phyloP scores from a whole-genome alignment of 2,797 vertebrate species.

The Siniperca scherzeri region DNA sequence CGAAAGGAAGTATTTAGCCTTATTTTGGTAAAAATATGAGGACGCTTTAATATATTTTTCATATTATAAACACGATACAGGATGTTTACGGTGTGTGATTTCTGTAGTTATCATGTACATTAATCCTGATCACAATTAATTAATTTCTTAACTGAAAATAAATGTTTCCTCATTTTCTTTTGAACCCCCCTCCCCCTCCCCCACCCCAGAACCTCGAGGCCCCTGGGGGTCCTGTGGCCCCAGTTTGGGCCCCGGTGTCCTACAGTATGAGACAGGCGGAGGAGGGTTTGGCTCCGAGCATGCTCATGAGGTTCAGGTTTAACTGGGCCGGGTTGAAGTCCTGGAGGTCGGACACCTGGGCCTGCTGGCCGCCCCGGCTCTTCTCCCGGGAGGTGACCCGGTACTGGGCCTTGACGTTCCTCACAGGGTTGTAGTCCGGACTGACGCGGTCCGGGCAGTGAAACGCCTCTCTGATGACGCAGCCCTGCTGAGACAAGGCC shows the following conservation, averaged over 20 bases:
- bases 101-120: neutral
- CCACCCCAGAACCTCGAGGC: no score
- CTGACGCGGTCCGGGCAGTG: slow-evolving; percentile 72
- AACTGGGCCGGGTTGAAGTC: slow-evolving; percentile 80
- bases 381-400: slow-evolving; percentile 81
- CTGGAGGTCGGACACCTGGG: slow-evolving; percentile 19
- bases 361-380: neutral
- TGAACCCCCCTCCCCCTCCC: no score
- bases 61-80: neutral
- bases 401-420: slow-evolving; percentile 79
- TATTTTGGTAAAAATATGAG: neutral
- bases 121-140: neutral
- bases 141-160: neutral
- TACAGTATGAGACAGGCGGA: slow-evolving; percentile 78
- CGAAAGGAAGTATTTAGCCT: neutral
- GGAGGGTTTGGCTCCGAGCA: slow-evolving; percentile 74
- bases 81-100: neutral
- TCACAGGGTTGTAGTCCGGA: slow-evolving; percentile 80
- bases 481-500: slow-evolving; percentile 80
- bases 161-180: neutral
- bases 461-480: slow-evolving; percentile 83
- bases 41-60: neutral
- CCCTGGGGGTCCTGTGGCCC: neutral
- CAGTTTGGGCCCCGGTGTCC: neutral
- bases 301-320: slow-evolving; percentile 66